Evolutionary conservation across 23 tunicate genomes (phyloP), one percentile per base, ranked within the genome.

Genomic region (Pegea sp.): DNA sequence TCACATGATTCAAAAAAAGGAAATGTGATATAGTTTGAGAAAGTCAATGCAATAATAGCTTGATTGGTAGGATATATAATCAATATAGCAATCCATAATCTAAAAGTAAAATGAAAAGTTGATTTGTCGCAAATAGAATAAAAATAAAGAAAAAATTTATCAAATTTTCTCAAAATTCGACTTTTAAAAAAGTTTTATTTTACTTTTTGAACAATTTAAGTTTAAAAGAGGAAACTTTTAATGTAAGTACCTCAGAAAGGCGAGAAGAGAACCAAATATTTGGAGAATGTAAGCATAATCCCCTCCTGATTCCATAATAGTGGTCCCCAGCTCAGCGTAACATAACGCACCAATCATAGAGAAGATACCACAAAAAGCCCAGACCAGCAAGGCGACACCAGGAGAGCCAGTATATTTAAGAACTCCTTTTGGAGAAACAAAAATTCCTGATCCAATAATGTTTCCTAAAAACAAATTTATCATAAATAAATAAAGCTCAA

Each of bases 361-460:
- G 0, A 91, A 43, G 5, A 79, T 59, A 5, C 99, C 99, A 52
- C 99, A 91, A 23, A 91, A 38, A 6, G 93, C 84, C 99, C 99
- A 91, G 22, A 91, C 93, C 1, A 91, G 67, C 30, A 91, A 61
- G 11, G 99, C 92, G 53, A 81, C 28, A 4, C 70, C 99, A 24
- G 77, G 74, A 6, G 93, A 78, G 2, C 93, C 93, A 1, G 90
- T 81, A 31, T 78, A 60, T 62, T 58, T 27, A 21, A 91, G 52
- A 23, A 91, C 99, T 26, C 93, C 99, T 33, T 78, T 81, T 16
- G 99, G 99, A 5, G 99, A 91, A 33, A 91, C 93, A 52, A 91
- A 91, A 3, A 91, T 91, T 16, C 99, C 99, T 44, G 93, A 81
- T 13, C 99, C 99, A 58, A 91, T 91, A 49, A 91, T 81, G 53